These are phyloP conservation scores for Megaptera novaeangliae DNA, from an alignment of 2,113 vertebrate genomes.

Conservation along the genomic window DNA sequence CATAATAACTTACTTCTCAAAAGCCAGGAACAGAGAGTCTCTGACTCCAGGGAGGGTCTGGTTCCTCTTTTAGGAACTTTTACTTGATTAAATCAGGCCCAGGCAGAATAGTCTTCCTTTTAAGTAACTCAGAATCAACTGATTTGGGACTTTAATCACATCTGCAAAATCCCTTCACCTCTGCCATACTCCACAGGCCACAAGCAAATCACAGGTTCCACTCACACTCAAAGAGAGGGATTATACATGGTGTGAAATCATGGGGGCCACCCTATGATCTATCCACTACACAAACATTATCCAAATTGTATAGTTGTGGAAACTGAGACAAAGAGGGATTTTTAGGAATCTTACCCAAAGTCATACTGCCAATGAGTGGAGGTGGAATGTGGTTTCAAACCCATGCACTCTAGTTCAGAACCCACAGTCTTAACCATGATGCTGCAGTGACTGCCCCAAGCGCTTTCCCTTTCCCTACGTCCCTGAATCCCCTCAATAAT, in stretches of 20 bases:
- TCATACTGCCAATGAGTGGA: neutral
- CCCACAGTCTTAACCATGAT: neutral
- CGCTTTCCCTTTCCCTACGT: neutral
- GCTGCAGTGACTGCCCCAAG: neutral
- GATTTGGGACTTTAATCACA: neutral
- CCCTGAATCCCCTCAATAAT: neutral
- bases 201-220: neutral
- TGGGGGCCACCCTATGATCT: neutral
- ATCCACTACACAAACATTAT: neutral
- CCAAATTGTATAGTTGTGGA: neutral
- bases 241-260: neutral
- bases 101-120: neutral
- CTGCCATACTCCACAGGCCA: neutral
- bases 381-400: neutral
- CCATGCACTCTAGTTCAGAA: neutral
- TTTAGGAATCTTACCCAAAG: neutral
- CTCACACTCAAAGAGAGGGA: neutral
- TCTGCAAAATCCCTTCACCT: neutral
- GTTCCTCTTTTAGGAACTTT: neutral
- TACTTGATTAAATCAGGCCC: neutral
- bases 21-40: neutral
- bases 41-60: neutral
- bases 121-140: neutral
- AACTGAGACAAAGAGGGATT: neutral
- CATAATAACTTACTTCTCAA: neutral